Conservation (phyloP, 2,888 invertebrate genomes). For the Clanis bilineata region DNA sequence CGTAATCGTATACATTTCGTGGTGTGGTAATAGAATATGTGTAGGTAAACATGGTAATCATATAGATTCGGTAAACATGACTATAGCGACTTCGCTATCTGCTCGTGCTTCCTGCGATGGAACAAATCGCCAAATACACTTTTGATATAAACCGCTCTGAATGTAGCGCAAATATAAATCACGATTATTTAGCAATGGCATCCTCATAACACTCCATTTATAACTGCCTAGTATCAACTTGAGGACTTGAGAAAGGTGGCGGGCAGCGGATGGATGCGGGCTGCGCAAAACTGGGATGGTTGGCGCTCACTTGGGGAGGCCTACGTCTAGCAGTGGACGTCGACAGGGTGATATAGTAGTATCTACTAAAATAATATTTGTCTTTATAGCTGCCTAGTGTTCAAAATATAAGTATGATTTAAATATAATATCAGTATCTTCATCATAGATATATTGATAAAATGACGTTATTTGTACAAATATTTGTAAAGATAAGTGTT, state of each 20-base stretch:
- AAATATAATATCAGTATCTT: neutral
- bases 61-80: slow-evolving; percentile 47
- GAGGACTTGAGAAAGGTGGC: no score
- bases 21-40: slow-evolving; percentile 50
- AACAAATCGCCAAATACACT: neutral
- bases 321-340: no score
- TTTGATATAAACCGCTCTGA: no score
- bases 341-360: no score
- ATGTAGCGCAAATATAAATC: no score
- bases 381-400: neutral
- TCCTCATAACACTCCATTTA: no score
- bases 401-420: neutral
- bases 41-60: slow-evolving; percentile 56
- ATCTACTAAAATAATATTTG: neutral
- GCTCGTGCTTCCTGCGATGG: neutral
- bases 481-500: no score
- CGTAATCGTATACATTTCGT: slow-evolving; percentile 65
- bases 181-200: no score
- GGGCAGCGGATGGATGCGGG: no score
- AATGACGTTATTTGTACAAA: neutral
- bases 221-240: no score
- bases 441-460: neutral
- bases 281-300: no score
- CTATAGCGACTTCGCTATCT: slow-evolving; percentile 5
- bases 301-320: no score